Evolutionary conservation across 2,888 invertebrate genomes (phyloP), one percentile per base, ranked within the genome.

Genomic region (Eristalis tenax): DNA sequence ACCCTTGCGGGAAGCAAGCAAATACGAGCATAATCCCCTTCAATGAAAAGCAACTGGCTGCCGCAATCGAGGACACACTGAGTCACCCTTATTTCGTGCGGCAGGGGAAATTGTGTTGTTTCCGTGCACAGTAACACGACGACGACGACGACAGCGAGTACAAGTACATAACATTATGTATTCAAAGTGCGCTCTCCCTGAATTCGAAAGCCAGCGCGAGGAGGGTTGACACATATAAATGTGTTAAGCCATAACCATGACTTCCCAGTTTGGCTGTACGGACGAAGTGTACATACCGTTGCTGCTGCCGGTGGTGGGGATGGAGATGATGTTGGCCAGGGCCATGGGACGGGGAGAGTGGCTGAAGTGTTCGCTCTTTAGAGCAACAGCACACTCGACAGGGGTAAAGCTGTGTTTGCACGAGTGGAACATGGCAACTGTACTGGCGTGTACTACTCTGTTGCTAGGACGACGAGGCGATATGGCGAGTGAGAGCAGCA

Each of bases 181-280:
- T 87, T 83, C 86, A 68, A 80, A 83, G 63, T 83, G 75, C 66
- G 83, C 50, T 18, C 71, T 83, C 78, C 78, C 78, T 79, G 82
- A 71, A 78, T 71, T 78, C 50, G 13, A 83, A 75, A 79, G 83
- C 86, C 86, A 63, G 61, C 71, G 32, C 56, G 38, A 82, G 61
- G 87, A 87, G 87, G 87, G 87, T 83, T 87, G 87, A 87, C 87
- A 87, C 87, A 87, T 73, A 87, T 87, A 87, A 87, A 83, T 87
- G 87, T 87, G 83, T 87, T 87, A 79, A 87, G 83, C 87, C 83
- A 87, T 87, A 73, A 76, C 75, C 71, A 68, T 70, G 79, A 80
- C 71, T 87, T 87, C 87, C 87, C 87, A 83, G 77, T 86, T 86
- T 82, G 65, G 64, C 81, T 71, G 76, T 50, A 6, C 57, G 70